Percentiles rank a stretch among this genome's conserved stretches.
Conservation (phyloP, 2,888 invertebrate genomes). For the Thumatha senex region DNA sequence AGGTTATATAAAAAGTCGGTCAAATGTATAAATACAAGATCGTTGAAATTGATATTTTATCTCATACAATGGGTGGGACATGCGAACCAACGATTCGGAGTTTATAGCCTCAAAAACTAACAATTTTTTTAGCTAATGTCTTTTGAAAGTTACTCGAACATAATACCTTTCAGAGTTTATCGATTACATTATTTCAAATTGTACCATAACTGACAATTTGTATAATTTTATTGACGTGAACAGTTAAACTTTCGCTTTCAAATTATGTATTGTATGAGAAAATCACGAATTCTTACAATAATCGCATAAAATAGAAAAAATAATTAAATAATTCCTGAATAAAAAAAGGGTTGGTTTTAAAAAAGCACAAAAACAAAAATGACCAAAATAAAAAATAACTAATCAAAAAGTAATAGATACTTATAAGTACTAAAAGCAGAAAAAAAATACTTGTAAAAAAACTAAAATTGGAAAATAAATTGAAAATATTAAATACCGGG, state of each 20-base stretch:
- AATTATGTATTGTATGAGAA: slow-evolving; percentile 14
- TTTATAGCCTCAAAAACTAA: slow-evolving; percentile 3
- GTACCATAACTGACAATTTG: slow-evolving; percentile 26
- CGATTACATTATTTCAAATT: slow-evolving; percentile 16
- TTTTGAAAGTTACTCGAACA: slow-evolving; percentile 26
- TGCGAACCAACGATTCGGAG: slow-evolving; percentile 8
- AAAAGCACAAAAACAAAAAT: background rate
- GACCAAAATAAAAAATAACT: slow-evolving; percentile 1
- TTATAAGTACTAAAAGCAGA: slow-evolving; percentile 19
- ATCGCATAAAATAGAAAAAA: background rate
- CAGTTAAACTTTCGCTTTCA: slow-evolving; percentile 31
- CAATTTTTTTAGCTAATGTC: slow-evolving; percentile 8
- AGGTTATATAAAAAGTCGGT: slow-evolving; percentile 40
- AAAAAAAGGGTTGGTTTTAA: background rate
- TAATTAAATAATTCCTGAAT: background rate
- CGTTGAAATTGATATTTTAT: slow-evolving; percentile 31
- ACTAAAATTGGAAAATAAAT: slow-evolving; percentile 24
- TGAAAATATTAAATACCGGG: slow-evolving; percentile 36
- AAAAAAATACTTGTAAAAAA: slow-evolving; percentile 8
- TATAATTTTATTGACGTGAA: slow-evolving; percentile 34
- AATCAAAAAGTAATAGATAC: slow-evolving; percentile 7
- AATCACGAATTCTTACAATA: slow-evolving; percentile 16
- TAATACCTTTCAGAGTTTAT: slow-evolving; percentile 14
- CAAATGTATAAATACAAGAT: slow-evolving; percentile 38
- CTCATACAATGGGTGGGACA: slow-evolving; percentile 27